Conservation (phyloP, 2,888 invertebrate species). For the Tupiocoris notatus region DNA sequence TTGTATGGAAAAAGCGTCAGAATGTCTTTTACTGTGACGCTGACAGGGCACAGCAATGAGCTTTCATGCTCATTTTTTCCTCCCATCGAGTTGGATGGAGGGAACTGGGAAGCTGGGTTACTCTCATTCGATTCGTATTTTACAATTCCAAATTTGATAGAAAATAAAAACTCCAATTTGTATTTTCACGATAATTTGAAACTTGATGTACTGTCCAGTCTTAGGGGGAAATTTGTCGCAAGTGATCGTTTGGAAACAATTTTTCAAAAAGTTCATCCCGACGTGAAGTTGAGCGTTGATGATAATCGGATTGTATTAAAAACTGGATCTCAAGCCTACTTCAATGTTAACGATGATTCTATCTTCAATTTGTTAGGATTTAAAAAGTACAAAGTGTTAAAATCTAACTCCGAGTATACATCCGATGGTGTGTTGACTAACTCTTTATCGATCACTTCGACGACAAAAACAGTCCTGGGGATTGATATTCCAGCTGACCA, state of each 20-base stretch:
- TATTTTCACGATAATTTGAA: slow-evolving; percentile 1
- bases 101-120: slow-evolving; percentile 17
- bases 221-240: not conserved
- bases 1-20: not conserved
- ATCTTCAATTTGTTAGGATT: not conserved
- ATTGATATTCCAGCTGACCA: not conserved
- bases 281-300: not conserved
- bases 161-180: not conserved
- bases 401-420: not conserved
- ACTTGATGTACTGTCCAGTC: not conserved
- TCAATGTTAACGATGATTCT: not conserved
- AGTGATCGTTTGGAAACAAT: not conserved
- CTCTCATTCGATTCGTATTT: slow-evolving; percentile 19
- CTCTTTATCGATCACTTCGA: not conserved
- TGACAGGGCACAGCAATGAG: not conserved
- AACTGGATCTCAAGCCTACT: not conserved
- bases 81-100: not conserved
- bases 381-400: not conserved
- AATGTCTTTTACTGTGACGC: not conserved
- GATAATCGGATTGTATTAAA: not conserved
- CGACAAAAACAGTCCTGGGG: not conserved
- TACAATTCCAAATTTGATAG: slow-evolving; percentile 10
- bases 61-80: slow-evolving; percentile 6
- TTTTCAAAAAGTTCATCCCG: not conserved
- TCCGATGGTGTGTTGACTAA: not conserved